Percentiles rank a stretch among this genome's conserved stretches.
These are phyloP conservation scores for Unio delphinus DNA, from an alignment of 2,888 invertebrate species.

Conservation along the genomic window DNA sequence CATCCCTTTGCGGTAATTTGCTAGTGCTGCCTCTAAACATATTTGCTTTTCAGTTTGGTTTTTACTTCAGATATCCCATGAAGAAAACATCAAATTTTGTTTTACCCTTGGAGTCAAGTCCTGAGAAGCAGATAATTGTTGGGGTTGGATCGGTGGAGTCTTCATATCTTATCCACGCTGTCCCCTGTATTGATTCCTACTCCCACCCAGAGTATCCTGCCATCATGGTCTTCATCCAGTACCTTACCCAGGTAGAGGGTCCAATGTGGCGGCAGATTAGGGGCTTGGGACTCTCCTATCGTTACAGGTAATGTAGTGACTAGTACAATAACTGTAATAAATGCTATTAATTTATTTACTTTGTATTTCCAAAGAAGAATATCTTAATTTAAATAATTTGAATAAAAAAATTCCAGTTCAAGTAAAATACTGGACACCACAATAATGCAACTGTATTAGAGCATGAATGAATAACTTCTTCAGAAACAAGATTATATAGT, in stretches of 20 bases:
- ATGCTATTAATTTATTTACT: no score
- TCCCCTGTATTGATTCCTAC: constrained; percentile 79
- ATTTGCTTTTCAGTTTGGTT: no score
- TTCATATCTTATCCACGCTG: constrained; percentile 77
- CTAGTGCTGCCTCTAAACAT: not conserved
- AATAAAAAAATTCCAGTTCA: no score
- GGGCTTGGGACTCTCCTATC: constrained; percentile 88
- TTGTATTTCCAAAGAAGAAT: no score
- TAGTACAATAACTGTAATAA: no score
- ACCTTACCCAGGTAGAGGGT: constrained; percentile 90
- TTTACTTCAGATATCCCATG: constrained; percentile 23
- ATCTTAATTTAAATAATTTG: no score
- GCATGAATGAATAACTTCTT: no score
- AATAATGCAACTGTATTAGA: no score
- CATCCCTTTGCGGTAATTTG: no score
- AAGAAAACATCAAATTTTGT: constrained; percentile 46
- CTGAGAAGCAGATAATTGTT: constrained; percentile 76
- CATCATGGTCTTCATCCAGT: constrained; percentile 85
- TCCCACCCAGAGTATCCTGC: constrained; percentile 80
- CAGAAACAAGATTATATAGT: no score
- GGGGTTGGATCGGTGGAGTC: constrained; percentile 89
- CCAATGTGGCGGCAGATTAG: constrained; percentile 91
- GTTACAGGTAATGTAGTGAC: constrained; percentile 74
- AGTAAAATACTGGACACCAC: no score
- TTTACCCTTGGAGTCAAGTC: constrained; percentile 23